phyloP scores from a whole-genome alignment of 1,140 invertebrate species.

The Magallana gigas region DNA sequence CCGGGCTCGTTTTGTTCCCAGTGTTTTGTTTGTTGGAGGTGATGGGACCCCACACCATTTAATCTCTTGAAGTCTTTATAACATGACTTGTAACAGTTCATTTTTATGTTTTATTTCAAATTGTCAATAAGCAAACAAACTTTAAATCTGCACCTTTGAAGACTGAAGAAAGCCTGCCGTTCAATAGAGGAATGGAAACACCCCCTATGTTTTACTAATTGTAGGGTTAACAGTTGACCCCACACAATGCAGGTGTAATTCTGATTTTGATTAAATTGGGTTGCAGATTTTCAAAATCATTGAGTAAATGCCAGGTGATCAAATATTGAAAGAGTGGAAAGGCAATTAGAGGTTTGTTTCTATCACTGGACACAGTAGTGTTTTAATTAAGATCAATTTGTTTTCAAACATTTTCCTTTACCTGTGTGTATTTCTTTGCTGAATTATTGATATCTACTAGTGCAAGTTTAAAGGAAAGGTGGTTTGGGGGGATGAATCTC shows the following conservation, averaged over 20 bases:
- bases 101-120: constrained; percentile 11
- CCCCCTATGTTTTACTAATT: constrained; percentile 22
- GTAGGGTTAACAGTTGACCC: not conserved
- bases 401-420: too few relatives aligned
- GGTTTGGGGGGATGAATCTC: too few relatives aligned
- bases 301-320: not conserved
- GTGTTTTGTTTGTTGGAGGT: not conserved
- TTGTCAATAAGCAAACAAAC: constrained; percentile 7
- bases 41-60: not conserved
- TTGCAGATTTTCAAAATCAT: not conserved
- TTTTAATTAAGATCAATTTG: too few relatives aligned
- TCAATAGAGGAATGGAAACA: not conserved
- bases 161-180: not conserved
- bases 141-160: not conserved
- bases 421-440: too few relatives aligned
- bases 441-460: too few relatives aligned
- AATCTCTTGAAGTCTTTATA: not conserved
- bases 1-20: not conserved
- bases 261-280: not conserved
- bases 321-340: not conserved
- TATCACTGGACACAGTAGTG: too few relatives aligned
- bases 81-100: not conserved
- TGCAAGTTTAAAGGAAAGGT: too few relatives aligned
- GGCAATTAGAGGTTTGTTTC: not conserved
- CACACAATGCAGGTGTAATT: constrained; percentile 1